Base-by-base conservation (phyloP, 2,113 vertebrate genomes). In the Coracopsis vasa region DNA sequence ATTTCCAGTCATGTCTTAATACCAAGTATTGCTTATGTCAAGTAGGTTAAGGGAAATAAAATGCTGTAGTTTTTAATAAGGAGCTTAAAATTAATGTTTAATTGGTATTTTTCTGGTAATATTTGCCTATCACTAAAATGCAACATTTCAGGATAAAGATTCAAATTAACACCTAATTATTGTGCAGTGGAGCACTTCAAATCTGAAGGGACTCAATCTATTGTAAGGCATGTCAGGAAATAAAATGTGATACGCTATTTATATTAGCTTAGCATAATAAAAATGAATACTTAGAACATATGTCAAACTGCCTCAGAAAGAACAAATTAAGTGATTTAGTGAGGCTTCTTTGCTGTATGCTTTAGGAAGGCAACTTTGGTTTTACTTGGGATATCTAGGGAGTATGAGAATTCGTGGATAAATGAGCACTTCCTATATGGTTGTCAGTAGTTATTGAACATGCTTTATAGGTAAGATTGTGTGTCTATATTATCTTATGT, bases 11-110 rank as follows among this genome's bases (percentile, higher is more conserved):
- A 35, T 6, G 0, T 20, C 65, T 67, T 62, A 31, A 28, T 28
- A 45, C 25, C 23, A 2, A 9, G 13, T 21, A 39, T 37, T 35
- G 39, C 54, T 85, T 64, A 11, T 56, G 6, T 37, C 17, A 7
- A n/a, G 61, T 44, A 42, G 25, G 17, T 17, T 24, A 77, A 58
- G 31, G 64, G 14, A 75, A 39, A 25, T 5, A 16, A 19, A 1
- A 5, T 9, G 9, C 20, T 33, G 8, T 11, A 0, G 1, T 47
- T 61, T 56, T 20, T 47, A 28, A 35, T 1, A 17, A 13, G 54
- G 18, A 51, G 9, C 56, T 69, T n/a, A n/a, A 65, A 69, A 78
- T n/a, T 71, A 47, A 81, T 2, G 1, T 64, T 67, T 25, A 20
- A 28, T 37, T 7, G 6, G 29, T 18, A 11, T 51, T 85, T 82